Conservation (phyloP, 2,888 invertebrate genomes). For the Chromoteleia sp. region DNA sequence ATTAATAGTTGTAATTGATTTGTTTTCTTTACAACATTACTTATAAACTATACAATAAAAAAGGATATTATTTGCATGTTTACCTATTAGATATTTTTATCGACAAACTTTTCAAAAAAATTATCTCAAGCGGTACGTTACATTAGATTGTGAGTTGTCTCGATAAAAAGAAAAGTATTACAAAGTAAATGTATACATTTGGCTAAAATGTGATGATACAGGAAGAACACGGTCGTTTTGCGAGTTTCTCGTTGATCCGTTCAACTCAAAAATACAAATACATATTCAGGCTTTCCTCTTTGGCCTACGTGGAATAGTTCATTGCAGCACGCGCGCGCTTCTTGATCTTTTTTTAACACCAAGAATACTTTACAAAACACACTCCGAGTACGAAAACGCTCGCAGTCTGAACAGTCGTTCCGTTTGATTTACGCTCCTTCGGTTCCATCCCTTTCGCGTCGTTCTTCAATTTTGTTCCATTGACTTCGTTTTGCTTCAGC, state of each 20-base stretch:
- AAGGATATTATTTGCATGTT: constrained; percentile 57
- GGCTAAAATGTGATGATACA: constrained; percentile 42
- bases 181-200: constrained; percentile 43
- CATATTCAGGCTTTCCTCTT: constrained; percentile 51
- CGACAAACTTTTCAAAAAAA: constrained; percentile 50
- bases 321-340: constrained; percentile 20
- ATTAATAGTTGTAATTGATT: constrained; percentile 46
- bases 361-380: constrained; percentile 37
- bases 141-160: constrained; percentile 30
- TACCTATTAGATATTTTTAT: constrained; percentile 48
- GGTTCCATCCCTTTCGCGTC: constrained; percentile 34
- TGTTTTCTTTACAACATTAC: constrained; percentile 54
- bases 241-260: constrained; percentile 45
- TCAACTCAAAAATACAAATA: constrained; percentile 50
- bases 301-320: constrained; percentile 40
- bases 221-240: constrained; percentile 25
- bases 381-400: constrained; percentile 37
- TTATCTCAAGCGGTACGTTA: constrained; percentile 44
- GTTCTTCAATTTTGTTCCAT: constrained; percentile 71
- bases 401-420: constrained; percentile 13
- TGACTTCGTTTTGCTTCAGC: constrained; percentile 29
- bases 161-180: constrained; percentile 44
- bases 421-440: constrained; percentile 49
- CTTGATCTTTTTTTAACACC: constrained; percentile 18
- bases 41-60: constrained; percentile 67